These are phyloP conservation scores for Sibirionetta formosa DNA, from an alignment of 2,797 vertebrate genomes.

Conservation along the genomic window DNA sequence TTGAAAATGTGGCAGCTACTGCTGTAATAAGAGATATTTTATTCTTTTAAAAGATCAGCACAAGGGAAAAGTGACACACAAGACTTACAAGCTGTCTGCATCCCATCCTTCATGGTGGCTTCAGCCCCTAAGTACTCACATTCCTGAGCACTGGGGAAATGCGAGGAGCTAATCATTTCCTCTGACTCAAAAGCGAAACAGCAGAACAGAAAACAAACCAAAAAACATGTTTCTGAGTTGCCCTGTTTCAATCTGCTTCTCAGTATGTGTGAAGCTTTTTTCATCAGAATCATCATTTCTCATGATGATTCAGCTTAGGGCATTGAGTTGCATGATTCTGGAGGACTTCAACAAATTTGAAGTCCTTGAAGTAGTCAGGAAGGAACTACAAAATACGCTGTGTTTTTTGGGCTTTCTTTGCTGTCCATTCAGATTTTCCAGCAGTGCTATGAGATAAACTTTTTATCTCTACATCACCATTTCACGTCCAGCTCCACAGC, in stretches of 20 bases:
- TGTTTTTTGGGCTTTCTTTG: not conserved
- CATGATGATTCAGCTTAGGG: not conserved
- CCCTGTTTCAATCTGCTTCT: not conserved
- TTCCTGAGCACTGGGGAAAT: not conserved
- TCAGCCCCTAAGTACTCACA: not conserved
- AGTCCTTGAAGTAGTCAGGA: not conserved
- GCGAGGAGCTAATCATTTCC: not conserved
- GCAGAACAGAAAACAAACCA: not conserved
- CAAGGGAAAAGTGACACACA: not conserved
- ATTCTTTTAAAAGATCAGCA: not conserved
- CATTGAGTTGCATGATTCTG: accelerated
- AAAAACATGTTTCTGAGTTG: not conserved
- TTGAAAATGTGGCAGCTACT: not conserved
- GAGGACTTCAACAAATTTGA: not conserved
- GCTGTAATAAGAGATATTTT: not conserved
- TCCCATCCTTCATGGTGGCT: not conserved
- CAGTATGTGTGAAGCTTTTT: not conserved
- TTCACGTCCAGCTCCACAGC: not conserved
- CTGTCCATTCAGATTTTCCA: not conserved
- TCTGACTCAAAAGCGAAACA: not conserved
- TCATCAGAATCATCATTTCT: not conserved
- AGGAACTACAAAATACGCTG: not conserved
- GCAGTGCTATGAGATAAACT: not conserved
- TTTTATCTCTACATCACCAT: not conserved
- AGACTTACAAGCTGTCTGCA: not conserved